Percentiles rank a stretch among this genome's conserved stretches.
Evolutionary conservation across 2,888 invertebrate genomes (phyloP).

Genomic region (Plagodis pulveraria): DNA sequence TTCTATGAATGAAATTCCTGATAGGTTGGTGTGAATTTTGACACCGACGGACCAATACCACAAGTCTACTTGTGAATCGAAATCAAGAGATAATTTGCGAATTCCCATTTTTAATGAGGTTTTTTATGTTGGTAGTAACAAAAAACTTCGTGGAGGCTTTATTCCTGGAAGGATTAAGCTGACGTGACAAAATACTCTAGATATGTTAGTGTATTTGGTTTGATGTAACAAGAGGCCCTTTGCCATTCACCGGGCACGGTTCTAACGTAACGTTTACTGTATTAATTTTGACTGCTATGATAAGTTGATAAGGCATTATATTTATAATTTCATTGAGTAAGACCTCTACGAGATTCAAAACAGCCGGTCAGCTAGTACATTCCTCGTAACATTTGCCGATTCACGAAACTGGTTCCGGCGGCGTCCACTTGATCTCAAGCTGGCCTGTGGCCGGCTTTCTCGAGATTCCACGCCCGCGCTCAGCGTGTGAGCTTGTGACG

Average conservation of each 20-base stretch:
- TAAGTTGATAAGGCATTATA: background rate
- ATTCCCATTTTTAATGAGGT: no score
- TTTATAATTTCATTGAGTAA: conserved; percentile 19
- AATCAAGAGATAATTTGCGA: no score
- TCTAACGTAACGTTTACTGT: no score
- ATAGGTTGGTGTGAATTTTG: background rate
- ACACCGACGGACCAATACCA: background rate
- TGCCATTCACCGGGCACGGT: no score
- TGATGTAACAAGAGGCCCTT: no score
- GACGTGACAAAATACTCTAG: no score
- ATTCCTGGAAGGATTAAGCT: no score
- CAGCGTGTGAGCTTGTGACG: conserved; percentile 60
- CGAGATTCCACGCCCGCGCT: conserved; percentile 75
- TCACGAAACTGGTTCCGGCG: conserved; percentile 54
- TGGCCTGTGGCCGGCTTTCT: conserved; percentile 83
- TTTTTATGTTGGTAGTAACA: no score
- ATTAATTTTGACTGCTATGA: no score
- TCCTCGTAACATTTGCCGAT: conserved; percentile 40
- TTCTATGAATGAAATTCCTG: background rate
- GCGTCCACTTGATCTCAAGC: conserved; percentile 73
- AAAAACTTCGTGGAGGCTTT: no score
- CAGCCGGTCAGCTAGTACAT: conserved; percentile 23
- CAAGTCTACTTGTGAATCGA: no score
- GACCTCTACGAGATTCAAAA: conserved; percentile 14
- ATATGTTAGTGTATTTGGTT: no score